Conservation (phyloP, 2,113 vertebrate species). For the Gulo gulo region DNA sequence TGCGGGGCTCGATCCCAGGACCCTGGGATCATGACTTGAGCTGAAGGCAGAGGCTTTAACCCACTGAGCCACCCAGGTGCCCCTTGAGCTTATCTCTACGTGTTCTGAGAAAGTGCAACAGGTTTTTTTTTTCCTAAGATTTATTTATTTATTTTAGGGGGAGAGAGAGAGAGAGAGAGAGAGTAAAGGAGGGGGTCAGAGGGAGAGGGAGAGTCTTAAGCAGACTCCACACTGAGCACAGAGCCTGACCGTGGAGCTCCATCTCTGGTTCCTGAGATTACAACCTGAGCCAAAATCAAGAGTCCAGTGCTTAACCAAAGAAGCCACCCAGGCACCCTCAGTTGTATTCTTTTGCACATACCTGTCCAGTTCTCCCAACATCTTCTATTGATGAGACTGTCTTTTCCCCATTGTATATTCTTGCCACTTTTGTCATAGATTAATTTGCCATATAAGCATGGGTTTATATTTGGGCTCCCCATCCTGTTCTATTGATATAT, state of each 20-base stretch:
- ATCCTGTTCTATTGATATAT: background rate
- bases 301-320: background rate
- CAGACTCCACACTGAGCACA: too few species aligned
- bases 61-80: too few species aligned
- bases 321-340: background rate
- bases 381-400: background rate
- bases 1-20: too few species aligned
- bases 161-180: too few species aligned
- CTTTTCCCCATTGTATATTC: background rate
- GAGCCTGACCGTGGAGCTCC: background rate
- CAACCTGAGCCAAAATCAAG: background rate
- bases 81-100: background rate
- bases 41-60: too few species aligned
- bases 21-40: too few species aligned
- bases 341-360: background rate
- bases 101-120: background rate
- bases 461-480: background rate
- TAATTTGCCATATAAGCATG: background rate
- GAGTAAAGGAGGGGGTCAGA: too few species aligned
- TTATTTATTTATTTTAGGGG: too few species aligned
- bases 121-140: background rate
- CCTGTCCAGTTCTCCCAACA: background rate
- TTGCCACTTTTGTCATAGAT: background rate
- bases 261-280: background rate
- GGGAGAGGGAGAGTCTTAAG: too few species aligned